Evolutionary conservation across 2,888 invertebrate species (phyloP).

Genomic region (Pammene fasciana): DNA sequence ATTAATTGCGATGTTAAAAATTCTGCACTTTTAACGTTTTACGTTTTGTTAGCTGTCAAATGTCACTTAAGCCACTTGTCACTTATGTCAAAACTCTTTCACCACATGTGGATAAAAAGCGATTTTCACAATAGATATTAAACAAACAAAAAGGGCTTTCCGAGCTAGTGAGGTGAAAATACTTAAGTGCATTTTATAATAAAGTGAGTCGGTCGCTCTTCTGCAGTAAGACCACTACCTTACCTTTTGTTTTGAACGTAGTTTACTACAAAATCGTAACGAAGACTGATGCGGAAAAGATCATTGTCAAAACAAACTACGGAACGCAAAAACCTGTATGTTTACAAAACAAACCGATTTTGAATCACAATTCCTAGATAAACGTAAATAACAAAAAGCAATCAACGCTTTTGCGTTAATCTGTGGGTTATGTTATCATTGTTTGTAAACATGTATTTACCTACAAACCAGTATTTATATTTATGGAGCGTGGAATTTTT

Average conservation of each 20-base stretch:
- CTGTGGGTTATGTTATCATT: constrained; percentile 1
- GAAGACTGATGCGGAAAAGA: constrained; percentile 16
- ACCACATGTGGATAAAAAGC: no score
- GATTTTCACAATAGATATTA: no score
- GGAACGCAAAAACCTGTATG: constrained; percentile 24
- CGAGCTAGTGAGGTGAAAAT: no score
- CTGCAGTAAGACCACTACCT: constrained; percentile 18
- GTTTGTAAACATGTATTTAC: constrained; percentile 32
- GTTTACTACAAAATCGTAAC: constrained; percentile 21
- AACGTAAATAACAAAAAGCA: constrained; percentile 28
- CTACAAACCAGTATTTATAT: constrained; percentile 13
- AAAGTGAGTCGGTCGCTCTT: not conserved
- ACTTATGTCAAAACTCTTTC: no score
- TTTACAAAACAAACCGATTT: constrained; percentile 30
- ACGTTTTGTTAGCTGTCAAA: no score
- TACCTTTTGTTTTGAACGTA: constrained; percentile 19
- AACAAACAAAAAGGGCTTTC: no score
- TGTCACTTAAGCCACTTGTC: no score
- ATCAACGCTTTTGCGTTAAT: constrained; percentile 29
- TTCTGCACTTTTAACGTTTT: no score
- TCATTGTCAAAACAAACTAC: constrained; percentile 27
- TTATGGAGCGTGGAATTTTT: constrained; percentile 18
- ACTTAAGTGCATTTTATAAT: no score
- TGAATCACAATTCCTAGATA: constrained; percentile 21
- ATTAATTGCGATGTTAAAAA: no score